Base-by-base conservation (phyloP, 2,888 invertebrate genomes). In the Tiphia femorata region DNA sequence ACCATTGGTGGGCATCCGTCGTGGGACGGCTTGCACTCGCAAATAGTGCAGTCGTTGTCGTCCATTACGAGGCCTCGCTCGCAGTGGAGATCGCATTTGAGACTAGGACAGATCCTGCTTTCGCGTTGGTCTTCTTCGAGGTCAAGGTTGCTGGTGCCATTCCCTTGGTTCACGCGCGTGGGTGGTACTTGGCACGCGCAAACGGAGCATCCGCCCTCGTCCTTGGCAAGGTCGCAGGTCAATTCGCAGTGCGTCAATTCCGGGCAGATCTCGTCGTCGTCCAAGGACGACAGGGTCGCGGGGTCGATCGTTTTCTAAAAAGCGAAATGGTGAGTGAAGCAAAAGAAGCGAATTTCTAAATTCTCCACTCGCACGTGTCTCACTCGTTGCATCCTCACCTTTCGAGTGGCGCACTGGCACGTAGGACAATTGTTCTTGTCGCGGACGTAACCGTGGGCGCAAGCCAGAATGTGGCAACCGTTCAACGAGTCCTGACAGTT, bases 71-170 rank as follows among this genome's bases (percentile, higher is more conserved):
- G 64, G 3, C 79, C 80, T 2, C 65, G 72, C 19, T 78, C 79
- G 70, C 80, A 81, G 61, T 76, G 76, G 16, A 79, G 67, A 47
- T 77, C 73, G 63, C 81, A 80, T 38, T 74, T 73, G 3, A 78
- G 64, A 23, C 72, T 69, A 29, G 81, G 78, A 46, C 80, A 80
- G 25, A 76, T 40, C 42, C 58, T 62, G 42, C n/a, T n/a, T n/a
- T n/a, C n/a, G n/a, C n/a, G n/a, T n/a, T n/a, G n/a, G n/a, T n/a
- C n/a, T n/a, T n/a, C n/a, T n/a, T n/a, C 23, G 44, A 58, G 51
- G 44, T 60, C 63, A 41, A 63, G 49, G 4, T 55, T 30, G 10
- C 52, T 40, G 6, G 38, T 55, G 20, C 54, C 59, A 27, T 57
- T 62, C n/a, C 20, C 0, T 0, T 64, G 30, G 3, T 42, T 23